Conservation (phyloP, 2,113 vertebrate genomes). For the Rhinogobius similis region DNA sequence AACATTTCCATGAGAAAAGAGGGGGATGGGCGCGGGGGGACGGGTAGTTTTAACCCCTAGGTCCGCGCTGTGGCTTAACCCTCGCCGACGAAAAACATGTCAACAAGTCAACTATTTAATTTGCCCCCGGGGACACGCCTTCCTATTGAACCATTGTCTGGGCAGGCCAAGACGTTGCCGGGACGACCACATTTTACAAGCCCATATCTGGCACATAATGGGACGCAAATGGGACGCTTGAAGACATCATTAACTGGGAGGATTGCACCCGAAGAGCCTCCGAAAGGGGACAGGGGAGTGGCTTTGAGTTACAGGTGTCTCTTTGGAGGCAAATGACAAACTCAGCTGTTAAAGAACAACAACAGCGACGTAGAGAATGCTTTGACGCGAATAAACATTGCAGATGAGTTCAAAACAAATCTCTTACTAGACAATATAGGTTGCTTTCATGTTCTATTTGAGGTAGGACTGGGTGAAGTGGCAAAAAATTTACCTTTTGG, state of each 20-base stretch:
- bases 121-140: slow-evolving; percentile 79
- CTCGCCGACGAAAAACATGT: slow-evolving; percentile 82
- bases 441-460: not conserved
- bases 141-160: slow-evolving; percentile 81
- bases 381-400: not conserved
- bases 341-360: slow-evolving; percentile 19
- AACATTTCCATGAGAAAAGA: slow-evolving; percentile 81
- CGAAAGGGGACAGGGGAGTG: slow-evolving; percentile 45
- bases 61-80: slow-evolving; percentile 75
- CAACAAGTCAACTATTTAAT: slow-evolving; percentile 86
- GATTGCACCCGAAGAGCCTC: slow-evolving; percentile 60
- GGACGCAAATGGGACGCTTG: slow-evolving; percentile 77
- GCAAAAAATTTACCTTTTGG: too few species aligned
- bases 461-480: not conserved
- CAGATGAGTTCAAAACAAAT: not conserved
- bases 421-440: not conserved
- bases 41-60: slow-evolving; percentile 73
- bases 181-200: slow-evolving; percentile 79
- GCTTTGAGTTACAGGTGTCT: slow-evolving; percentile 52
- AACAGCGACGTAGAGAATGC: not conserved
- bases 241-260: slow-evolving; percentile 82
- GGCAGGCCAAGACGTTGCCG: slow-evolving; percentile 69
- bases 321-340: slow-evolving; percentile 7
- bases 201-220: slow-evolving; percentile 80
- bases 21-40: slow-evolving; percentile 56